Evolutionary conservation across 2,113 vertebrate species (phyloP).

Genomic region (Muntiacus muntjak): DNA sequence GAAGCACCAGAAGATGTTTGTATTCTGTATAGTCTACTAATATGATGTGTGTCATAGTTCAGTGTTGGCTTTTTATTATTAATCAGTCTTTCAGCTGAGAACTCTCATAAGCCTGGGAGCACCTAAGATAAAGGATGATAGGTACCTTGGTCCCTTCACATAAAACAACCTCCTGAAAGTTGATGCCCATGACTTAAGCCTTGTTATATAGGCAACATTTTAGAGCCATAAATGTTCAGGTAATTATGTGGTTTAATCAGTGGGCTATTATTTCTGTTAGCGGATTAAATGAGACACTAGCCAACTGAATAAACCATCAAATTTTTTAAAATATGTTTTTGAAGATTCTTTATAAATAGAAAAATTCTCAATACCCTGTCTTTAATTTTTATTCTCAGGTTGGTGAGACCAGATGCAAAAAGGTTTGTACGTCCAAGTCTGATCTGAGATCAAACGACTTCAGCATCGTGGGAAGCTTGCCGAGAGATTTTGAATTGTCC

Average conservation of each 20-base stretch:
- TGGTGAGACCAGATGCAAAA: constrained; percentile 97
- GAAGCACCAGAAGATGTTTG: neutral
- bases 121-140: neutral
- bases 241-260: constrained; percentile 27
- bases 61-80: neutral
- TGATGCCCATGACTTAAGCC: neutral
- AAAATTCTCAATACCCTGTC: constrained; percentile 31
- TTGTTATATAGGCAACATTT: constrained; percentile 49
- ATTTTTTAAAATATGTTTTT: constrained; percentile 25
- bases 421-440: constrained; percentile 98
- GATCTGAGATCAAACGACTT: constrained; percentile 98
- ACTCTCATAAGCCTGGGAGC: neutral
- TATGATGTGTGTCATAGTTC: neutral
- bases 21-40: neutral
- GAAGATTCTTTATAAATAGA: constrained; percentile 27
- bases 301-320: constrained; percentile 42
- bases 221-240: constrained; percentile 60
- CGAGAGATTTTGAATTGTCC: constrained; percentile 97
- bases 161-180: constrained; percentile 40
- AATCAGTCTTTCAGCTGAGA: neutral
- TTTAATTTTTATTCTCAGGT: constrained; percentile 84
- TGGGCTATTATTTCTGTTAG: constrained; percentile 57
- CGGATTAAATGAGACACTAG: constrained; percentile 52
- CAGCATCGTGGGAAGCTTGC: constrained; percentile 98
- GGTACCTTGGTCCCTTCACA: constrained; percentile 7